Evolutionary conservation across 2,888 invertebrate species (phyloP).

Genomic region (Cephus pulcher): DNA sequence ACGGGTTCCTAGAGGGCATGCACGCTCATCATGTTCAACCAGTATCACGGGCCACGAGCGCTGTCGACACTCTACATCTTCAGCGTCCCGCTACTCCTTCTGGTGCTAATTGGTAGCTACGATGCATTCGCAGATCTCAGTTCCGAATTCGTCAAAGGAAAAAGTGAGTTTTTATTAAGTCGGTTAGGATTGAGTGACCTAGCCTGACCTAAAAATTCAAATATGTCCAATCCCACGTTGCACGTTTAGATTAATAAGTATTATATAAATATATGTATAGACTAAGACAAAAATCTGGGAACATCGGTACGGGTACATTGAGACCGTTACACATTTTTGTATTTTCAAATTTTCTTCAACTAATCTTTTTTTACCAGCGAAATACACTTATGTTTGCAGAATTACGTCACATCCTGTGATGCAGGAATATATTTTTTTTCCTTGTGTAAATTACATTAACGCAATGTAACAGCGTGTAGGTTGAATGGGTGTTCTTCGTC

Average conservation of each 20-base stretch:
- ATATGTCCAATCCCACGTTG: too few species aligned
- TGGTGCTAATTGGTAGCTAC: slow-evolving; percentile 48
- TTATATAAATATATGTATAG: slow-evolving; percentile 1
- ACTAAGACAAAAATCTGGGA: slow-evolving; percentile 25
- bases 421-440: too few species aligned
- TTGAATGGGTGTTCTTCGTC: not conserved
- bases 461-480: not conserved
- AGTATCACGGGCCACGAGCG: slow-evolving; percentile 58
- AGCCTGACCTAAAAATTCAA: too few species aligned
- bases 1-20: slow-evolving; percentile 61
- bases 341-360: too few species aligned
- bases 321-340: too few species aligned
- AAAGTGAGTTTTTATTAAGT: slow-evolving; percentile 73
- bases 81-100: slow-evolving; percentile 40
- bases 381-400: too few species aligned
- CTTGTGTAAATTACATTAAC: too few species aligned
- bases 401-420: too few species aligned
- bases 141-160: slow-evolving; percentile 82
- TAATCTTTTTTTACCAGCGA: too few species aligned
- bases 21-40: slow-evolving; percentile 63
- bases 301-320: slow-evolving; percentile 15
- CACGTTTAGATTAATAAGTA: not conserved
- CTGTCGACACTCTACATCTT: slow-evolving; percentile 51
- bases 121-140: slow-evolving; percentile 60
- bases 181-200: too few species aligned